Conservation (phyloP, 1,140 invertebrate species). For the Monomorium pharaonis region DNA sequence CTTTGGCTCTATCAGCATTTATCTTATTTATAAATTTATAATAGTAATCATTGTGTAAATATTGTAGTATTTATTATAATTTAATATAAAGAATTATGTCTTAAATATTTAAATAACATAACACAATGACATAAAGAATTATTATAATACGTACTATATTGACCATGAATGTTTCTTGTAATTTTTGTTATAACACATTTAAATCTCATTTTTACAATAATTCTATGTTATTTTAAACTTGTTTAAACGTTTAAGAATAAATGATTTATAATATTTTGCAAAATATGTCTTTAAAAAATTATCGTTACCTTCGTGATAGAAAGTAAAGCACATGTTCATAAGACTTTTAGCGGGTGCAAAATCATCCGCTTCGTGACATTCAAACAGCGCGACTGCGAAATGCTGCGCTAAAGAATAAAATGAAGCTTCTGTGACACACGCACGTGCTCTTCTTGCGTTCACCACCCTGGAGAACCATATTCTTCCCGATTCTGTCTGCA, state of each 20-base stretch:
- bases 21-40: too few species aligned
- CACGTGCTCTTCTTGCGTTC: constrained; percentile 89
- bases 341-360: constrained; percentile 91
- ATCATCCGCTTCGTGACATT: constrained; percentile 92
- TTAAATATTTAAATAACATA: background rate
- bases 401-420: constrained; percentile 92
- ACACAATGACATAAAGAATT: background rate
- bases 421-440: constrained; percentile 89
- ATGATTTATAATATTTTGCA: background rate
- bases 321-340: constrained; percentile 94
- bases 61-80: background rate
- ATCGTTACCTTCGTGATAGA: constrained; percentile 90
- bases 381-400: constrained; percentile 91
- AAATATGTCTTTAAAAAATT: background rate
- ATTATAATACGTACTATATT: background rate
- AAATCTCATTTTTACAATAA: background rate
- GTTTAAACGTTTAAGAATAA: background rate
- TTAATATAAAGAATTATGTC: background rate
- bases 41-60: background rate
- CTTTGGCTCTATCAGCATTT: too few species aligned
- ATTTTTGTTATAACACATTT: background rate
- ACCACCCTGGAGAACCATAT: constrained; percentile 91
- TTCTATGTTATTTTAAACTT: constrained; percentile 11
- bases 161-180: background rate
- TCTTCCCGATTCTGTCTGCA: constrained; percentile 86